Base-by-base conservation (phyloP, 1,140 invertebrate genomes). In the Lamellibrachia luymesi region DNA sequence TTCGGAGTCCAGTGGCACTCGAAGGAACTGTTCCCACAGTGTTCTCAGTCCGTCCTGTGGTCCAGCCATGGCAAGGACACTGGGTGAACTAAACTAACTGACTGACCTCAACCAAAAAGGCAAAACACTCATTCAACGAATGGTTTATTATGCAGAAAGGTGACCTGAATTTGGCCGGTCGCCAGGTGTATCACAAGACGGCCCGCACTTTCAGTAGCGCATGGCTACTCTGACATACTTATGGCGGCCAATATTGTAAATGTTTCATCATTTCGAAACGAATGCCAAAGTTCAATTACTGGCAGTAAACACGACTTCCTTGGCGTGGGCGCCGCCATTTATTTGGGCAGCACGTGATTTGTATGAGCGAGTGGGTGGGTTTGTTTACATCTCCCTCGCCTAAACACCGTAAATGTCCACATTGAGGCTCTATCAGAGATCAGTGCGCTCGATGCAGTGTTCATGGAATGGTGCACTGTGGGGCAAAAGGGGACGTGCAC, bases 101-200 rank as follows among this genome's bases (percentile, higher is more conserved):
- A 38, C 38, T 38, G 38, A 38, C 38, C 1, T 38, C 38, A 38
- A 38, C 38, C 64, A 10, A 6, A 22, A 8, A 17, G 6, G 2
- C 13, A 80, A 80, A 80, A 17, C 64, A 80, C 64, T 80, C 64
- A 17, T 80, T 80, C 64, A 80, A 10, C 13, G 13, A 0, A 8
- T 56, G 6, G 6, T 17, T 80, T 6, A 22, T 22, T 22, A 22
- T 80, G 64, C 2, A 38, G 38, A 80, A 80, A 17, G 64, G 7
- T 80, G 64, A 80, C 64, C 64, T 80, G 64, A 80, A 80, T 80
- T 80, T 80, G 64, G 64, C 64, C 64, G 64, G 64, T 80, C 64
- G 64, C 64, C 64, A 80, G 64, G 17, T 80, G 17, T 22, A 22
- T 80, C 64, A 80, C 64, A 80, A 80, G 64, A 80, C 64, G 13